Percentiles rank a stretch among this genome's conserved stretches.
phyloP scores from a whole-genome alignment of 1,140 invertebrate genomes.

The Diabrotica virgifera region DNA sequence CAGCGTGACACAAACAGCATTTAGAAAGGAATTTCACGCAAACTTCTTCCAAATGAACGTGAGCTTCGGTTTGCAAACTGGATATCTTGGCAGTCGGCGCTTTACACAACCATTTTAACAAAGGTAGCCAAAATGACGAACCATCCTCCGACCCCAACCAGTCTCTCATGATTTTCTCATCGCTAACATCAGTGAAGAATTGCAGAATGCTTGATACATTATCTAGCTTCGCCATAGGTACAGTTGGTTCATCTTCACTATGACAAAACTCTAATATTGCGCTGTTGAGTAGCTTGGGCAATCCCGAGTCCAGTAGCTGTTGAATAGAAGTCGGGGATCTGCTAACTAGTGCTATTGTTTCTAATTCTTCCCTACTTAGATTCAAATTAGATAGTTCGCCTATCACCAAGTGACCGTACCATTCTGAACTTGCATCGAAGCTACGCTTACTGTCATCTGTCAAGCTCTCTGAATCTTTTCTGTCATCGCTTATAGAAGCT shows the following conservation, averaged over 20 bases:
- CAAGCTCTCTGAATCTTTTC: conserved; percentile 56
- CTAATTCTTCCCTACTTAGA: conserved; percentile 63
- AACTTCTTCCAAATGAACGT: conserved; percentile 67
- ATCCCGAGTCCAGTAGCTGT: conserved; percentile 71
- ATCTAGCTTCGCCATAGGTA: conserved; percentile 52
- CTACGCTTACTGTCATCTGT: conserved; percentile 71
- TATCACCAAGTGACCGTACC: conserved; percentile 53
- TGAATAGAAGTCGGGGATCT: conserved; percentile 72
- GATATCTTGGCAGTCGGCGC: conserved; percentile 46
- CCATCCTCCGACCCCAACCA: conserved; percentile 80
- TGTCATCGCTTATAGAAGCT: conserved; percentile 60
- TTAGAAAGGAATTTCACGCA: conserved; percentile 73
- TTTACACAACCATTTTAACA: conserved; percentile 72
- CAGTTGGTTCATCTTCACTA: conserved; percentile 29
- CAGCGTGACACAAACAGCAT: conserved; percentile 79
- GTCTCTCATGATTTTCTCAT: conserved; percentile 76
- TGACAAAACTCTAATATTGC: conserved; percentile 58
- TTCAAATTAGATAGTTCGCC: conserved; percentile 52
- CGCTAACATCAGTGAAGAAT: conserved; percentile 77
- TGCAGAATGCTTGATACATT: conserved; percentile 67
- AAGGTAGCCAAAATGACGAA: conserved; percentile 76
- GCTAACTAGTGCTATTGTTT: conserved; percentile 71
- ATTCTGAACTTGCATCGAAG: conserved; percentile 53
- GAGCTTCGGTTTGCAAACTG: conserved; percentile 54
- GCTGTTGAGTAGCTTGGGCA: conserved; percentile 65